Evolutionary conservation across 2,113 vertebrate species (phyloP).

Genomic region (Tor tambroides): DNA sequence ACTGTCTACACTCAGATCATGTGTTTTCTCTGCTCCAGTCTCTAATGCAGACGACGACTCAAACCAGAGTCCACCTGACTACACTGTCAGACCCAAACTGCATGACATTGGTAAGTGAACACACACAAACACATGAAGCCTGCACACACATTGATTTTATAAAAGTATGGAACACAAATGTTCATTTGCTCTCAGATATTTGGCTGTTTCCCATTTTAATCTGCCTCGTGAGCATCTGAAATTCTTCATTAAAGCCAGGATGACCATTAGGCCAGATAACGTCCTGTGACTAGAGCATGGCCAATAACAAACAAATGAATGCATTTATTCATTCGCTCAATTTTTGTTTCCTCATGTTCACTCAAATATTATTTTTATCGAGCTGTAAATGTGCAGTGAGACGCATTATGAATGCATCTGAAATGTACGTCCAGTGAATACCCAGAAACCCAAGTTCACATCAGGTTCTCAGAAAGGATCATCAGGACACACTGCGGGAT

Average conservation of each 20-base stretch:
- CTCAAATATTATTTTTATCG: background rate
- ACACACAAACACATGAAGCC: background rate
- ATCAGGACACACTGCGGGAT: background rate
- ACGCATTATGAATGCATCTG: background rate
- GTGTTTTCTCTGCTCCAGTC: conserved; percentile 72
- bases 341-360: background rate
- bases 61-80: conserved; percentile 86
- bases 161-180: background rate
- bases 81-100: conserved; percentile 94
- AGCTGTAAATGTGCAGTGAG: background rate
- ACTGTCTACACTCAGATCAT: background rate
- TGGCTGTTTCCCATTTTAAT: background rate
- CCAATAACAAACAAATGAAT: background rate
- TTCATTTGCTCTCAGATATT: background rate
- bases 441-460: conserved; percentile 20
- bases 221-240: background rate
- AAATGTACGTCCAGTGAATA: background rate
- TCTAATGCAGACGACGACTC: conserved; percentile 88
- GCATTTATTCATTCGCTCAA: background rate
- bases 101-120: conserved; percentile 89
- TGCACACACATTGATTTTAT: background rate
- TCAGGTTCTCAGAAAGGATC: background rate
- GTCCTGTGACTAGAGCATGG: background rate
- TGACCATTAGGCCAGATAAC: background rate
- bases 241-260: background rate